phyloP scores from a whole-genome alignment of 2,113 vertebrate species.

The Benitochromis conjunctus region DNA sequence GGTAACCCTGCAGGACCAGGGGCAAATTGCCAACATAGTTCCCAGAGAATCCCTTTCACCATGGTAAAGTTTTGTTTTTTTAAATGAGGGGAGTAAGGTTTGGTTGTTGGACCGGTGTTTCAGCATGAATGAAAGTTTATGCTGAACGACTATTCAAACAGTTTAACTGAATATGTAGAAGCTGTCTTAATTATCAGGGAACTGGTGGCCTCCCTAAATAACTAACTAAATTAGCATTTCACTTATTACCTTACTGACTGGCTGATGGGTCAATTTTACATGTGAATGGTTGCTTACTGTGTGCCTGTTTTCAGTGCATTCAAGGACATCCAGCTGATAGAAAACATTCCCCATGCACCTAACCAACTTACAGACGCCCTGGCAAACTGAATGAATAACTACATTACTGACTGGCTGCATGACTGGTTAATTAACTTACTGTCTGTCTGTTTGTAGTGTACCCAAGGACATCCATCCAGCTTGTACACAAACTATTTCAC shows the following conservation, averaged over 20 bases:
- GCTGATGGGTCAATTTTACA: constrained; percentile 2
- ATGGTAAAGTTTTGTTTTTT: background rate
- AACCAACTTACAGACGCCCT: constrained; percentile 24
- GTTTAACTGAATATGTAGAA: background rate
- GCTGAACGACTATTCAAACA: background rate
- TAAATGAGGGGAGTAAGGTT: background rate
- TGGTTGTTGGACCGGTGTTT: background rate
- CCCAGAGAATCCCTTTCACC: background rate
- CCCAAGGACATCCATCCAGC: constrained; percentile 51
- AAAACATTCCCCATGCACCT: constrained; percentile 5
- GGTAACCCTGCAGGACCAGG: background rate
- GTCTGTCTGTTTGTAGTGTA: constrained; percentile 46
- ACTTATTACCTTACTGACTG: background rate
- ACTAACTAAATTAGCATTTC: background rate
- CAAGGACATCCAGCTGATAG: constrained; percentile 32
- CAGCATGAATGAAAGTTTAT: background rate
- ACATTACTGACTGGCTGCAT: constrained; percentile 39
- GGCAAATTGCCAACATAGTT: background rate
- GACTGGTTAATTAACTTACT: constrained; percentile 53
- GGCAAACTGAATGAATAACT: constrained; percentile 28
- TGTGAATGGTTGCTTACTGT: background rate
- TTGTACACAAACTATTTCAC: constrained; percentile 32
- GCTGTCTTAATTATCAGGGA: background rate
- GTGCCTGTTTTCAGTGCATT: background rate
- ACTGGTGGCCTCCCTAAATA: background rate